Percentiles rank a stretch among this genome's conserved stretches.
Evolutionary conservation across 2,797 vertebrate species (phyloP).

Genomic region (Ctenopoma multispine): DNA sequence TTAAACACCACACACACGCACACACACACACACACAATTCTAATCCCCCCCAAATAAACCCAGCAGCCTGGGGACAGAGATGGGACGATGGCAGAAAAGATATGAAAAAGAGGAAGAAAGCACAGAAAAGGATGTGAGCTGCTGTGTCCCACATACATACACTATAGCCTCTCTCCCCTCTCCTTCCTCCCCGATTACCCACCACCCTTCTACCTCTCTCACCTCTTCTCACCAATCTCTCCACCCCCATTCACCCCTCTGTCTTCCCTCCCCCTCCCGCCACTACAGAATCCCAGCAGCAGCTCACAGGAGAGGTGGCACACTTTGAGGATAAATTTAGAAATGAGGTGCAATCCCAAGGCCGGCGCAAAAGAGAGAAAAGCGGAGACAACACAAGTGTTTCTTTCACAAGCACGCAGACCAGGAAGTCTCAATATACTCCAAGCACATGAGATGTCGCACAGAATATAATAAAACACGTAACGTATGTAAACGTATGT

Average conservation of each 20-base stretch:
- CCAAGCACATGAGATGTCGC: conserved; percentile 1
- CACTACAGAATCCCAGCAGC: conserved; percentile 87
- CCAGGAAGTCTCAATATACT: conserved; percentile 27
- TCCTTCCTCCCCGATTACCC: conserved; percentile 67
- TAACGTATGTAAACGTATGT: too few species aligned
- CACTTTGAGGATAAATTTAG: conserved; percentile 91
- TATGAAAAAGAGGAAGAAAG: conserved; percentile 61
- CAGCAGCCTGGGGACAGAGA: conserved; percentile 61
- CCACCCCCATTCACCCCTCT: conserved; percentile 48
- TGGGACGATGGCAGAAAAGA: conserved; percentile 64
- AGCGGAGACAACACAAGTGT: conserved; percentile 54
- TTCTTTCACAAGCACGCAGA: conserved; percentile 37
- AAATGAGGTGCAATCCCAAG: conserved; percentile 86
- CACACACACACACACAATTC: conserved; percentile 28
- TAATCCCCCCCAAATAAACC: conserved; percentile 64
- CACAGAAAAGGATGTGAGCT: conserved; percentile 53
- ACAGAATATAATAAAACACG: conserved; percentile 13
- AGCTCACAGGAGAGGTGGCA: conserved; percentile 94
- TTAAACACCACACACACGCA: conserved; percentile 30
- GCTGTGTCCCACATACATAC: conserved; percentile 76
- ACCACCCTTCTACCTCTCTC: conserved; percentile 10
- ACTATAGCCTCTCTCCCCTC: conserved; percentile 46
- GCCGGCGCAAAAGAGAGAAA: conserved; percentile 64
- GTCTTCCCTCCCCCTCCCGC: conserved; percentile 26
- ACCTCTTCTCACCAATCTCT: conserved; percentile 45